phyloP scores from a whole-genome alignment of 2,113 vertebrate genomes.

The Semnopithecus entellus region DNA sequence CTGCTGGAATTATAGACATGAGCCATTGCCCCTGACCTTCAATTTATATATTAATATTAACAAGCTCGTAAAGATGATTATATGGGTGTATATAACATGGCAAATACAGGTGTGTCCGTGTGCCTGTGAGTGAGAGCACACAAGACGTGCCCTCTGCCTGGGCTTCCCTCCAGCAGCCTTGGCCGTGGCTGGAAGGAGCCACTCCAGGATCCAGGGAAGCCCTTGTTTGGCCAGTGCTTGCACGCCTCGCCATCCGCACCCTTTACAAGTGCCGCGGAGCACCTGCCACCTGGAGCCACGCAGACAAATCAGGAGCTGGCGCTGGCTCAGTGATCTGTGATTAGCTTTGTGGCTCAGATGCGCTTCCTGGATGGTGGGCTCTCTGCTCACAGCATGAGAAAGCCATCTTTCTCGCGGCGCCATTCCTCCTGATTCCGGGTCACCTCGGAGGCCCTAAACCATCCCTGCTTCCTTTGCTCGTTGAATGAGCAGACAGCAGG shows the following conservation, averaged over 20 bases:
- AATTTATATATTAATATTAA: background rate
- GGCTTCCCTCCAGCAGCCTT: too few species aligned
- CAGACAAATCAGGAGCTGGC: rapidly evolving
- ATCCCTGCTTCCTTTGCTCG: background rate
- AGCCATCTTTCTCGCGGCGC: rapidly evolving
- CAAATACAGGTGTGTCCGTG: background rate
- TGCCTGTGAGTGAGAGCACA: background rate
- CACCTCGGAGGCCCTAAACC: rapidly evolving
- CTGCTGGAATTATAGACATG: too few species aligned
- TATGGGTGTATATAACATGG: background rate
- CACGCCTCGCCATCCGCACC: rapidly evolving
- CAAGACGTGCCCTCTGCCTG: too few species aligned
- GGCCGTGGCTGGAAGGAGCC: background rate
- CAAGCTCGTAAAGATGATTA: background rate
- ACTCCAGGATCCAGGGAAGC: too few species aligned
- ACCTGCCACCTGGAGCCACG: background rate
- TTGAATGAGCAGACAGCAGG: rapidly evolving
- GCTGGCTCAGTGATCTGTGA: rapidly evolving
- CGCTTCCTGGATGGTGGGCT: rapidly evolving
- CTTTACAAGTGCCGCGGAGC: background rate
- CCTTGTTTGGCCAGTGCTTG: too few species aligned
- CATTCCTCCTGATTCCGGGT: rapidly evolving
- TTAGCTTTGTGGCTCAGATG: background rate
- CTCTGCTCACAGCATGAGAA: background rate
- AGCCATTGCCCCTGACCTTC: too few species aligned